These are phyloP conservation scores for Leptobrachium ailaonicum DNA, from an alignment of 2,113 vertebrate species.

Conservation along the genomic window DNA sequence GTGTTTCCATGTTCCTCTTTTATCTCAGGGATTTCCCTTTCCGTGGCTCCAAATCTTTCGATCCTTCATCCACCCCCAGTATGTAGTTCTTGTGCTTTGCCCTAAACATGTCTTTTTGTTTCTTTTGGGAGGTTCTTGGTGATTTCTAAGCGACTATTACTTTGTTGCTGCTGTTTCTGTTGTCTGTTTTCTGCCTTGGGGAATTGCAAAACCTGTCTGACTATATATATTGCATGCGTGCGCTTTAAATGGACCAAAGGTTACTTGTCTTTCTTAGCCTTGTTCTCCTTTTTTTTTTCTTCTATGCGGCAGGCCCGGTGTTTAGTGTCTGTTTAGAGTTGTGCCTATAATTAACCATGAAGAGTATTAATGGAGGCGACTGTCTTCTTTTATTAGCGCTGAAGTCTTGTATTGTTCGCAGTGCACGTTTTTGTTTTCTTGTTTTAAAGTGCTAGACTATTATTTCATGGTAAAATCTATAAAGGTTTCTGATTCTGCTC, in stretches of 20 bases:
- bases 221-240: constrained; percentile 10
- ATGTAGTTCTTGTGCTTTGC: not conserved
- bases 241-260: constrained; percentile 30
- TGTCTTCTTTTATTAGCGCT: too few species aligned
- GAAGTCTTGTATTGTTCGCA: not conserved
- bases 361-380: too few species aligned
- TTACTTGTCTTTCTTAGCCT: constrained; percentile 1
- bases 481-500: too few species aligned
- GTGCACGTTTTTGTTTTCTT: too few species aligned
- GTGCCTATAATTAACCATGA: not conserved
- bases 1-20: too few species aligned
- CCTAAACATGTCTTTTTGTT: constrained; percentile 11
- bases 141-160: not conserved
- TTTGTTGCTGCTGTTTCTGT: constrained; percentile 9
- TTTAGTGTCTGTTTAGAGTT: not conserved
- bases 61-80: too few species aligned
- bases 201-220: constrained; percentile 47
- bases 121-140: too few species aligned
- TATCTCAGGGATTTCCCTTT: too few species aligned
- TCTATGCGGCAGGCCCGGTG: not conserved
- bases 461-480: too few species aligned
- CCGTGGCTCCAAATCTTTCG: too few species aligned
- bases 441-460: too few species aligned
- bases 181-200: constrained; percentile 10
- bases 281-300: not conserved